A percentile compares a stretch with the other conserved stretches of the same genome.
These are phyloP conservation scores for Centroberyx gerrardi DNA, from an alignment of 2,797 vertebrate genomes.

Conservation along the genomic window DNA sequence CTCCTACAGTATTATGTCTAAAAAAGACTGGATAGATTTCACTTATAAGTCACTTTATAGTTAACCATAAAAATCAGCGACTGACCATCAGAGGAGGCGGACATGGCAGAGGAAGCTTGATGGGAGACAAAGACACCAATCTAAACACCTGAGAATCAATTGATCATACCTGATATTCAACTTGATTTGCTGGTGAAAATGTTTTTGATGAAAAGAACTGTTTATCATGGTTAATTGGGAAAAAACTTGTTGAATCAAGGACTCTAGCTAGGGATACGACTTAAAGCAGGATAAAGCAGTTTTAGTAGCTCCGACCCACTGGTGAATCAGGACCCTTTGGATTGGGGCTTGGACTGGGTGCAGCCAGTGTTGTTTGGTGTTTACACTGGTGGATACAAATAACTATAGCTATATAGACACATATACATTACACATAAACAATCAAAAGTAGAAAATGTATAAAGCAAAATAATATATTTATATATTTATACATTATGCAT, in stretches of 20 bases:
- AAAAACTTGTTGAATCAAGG: slow-evolving; percentile 34
- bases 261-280: slow-evolving; percentile 26
- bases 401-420: slow-evolving; percentile 63
- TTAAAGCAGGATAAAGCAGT: slow-evolving; percentile 40
- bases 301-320: slow-evolving; percentile 39
- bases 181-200: slow-evolving; percentile 41
- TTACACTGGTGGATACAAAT: slow-evolving; percentile 54
- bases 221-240: neutral
- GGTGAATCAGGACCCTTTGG: slow-evolving; percentile 35
- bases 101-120: slow-evolving; percentile 18
- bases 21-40: slow-evolving; percentile 44
- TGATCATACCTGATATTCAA: slow-evolving; percentile 53
- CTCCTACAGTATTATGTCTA: slow-evolving; percentile 40
- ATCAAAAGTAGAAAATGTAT: slow-evolving; percentile 82
- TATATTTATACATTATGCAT: slow-evolving; percentile 82
- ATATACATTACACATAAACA: slow-evolving; percentile 65
- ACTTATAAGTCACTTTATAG: slow-evolving; percentile 20
- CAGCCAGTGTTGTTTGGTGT: slow-evolving; percentile 45
- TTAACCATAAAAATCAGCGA: slow-evolving; percentile 29
- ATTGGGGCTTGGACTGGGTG: slow-evolving; percentile 34
- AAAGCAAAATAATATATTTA: slow-evolving; percentile 82
- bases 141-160: slow-evolving; percentile 64
- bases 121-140: slow-evolving; percentile 42
- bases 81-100: slow-evolving; percentile 15
- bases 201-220: slow-evolving; percentile 31